Evolutionary conservation across 2,113 vertebrate genomes (phyloP), one percentile per base, ranked within the genome.

Genomic region (Oplegnathus fasciatus): DNA sequence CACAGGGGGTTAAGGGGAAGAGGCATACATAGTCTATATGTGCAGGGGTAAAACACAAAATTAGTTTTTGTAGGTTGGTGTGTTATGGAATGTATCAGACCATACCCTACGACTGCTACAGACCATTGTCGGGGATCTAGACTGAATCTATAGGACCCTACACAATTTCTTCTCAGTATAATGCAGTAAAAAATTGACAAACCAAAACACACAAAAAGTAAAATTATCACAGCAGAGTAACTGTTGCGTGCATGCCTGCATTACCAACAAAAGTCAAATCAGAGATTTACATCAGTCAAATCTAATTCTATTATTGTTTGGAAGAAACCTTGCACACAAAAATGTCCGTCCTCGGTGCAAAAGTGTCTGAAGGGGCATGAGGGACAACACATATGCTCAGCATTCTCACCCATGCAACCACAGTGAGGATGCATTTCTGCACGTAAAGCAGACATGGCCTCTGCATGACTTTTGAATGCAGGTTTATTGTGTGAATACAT

Each of bases 31-130:
- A 82, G 57, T 88, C 70, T 85, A 88, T 42, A 73, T 82, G 81
- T 83, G 88, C 75, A 77, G 79, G 74, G 76, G 37, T 2, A 30
- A 76, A 85, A 88, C 70, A 88, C 44, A 81, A 82, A 83, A 73
- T 57, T 50, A 5, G 40, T n/a, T 92, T 78, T 48, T 89, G 78
- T 85, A 44, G 57, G 58, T 82, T 75, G 82, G 70, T 81, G 48
- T 85, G 60, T 83, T 57, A 76, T 81, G 84, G 55, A 87, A 84
- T 69, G 22, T 84, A 73, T 87, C 80, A 79, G 83, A 88, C 76
- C 81, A 64, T 68, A 78, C 73, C 73, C 52, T 75, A 84, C 42
- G 75, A 84, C 75, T 81, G 73, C 89, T 91, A 90, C 89, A 91
- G 87, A 90, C 83, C 78, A 76, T 60, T 64, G 58, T 82, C 48